Evolutionary conservation across 2,888 invertebrate genomes (phyloP), one percentile per base, ranked within the genome.

Genomic region (Bellardia pandia): DNA sequence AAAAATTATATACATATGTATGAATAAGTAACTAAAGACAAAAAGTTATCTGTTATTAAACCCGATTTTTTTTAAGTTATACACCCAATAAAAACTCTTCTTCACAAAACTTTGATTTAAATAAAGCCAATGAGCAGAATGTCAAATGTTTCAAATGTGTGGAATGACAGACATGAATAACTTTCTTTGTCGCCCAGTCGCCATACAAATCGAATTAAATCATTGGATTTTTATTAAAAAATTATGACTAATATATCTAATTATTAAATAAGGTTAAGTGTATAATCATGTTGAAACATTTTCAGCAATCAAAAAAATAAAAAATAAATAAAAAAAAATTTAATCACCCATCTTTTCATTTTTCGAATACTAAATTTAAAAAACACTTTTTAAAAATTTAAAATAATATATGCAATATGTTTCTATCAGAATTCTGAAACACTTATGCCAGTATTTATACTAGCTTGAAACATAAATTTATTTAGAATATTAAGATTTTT

Each of bases 391-490:
- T 53, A 37, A 23, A 16, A 16, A 13, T 13, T 53, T 53, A 16
- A 40, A 16, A 16, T 6, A 16, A 53, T 6, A 42, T 42, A 42
- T 45, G 23, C 23, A 23, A 45, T 45, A 45, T 45, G 9, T 45
- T 45, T 45, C 11, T 45, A 3, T 45, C 45, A 45, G 9, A 45
- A 45, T 45, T 45, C 11, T 45, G 11, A 45, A 23, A 45, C 11
- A 45, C 14, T 53, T 53, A 14, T 14, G 2, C 2, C 16, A 71
- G 37, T 37, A 53, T 53, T 53, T 16, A 53, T 72, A 56, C 23
- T 42, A 58, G 56, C 56, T 72, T 42, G 37, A 72, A 37, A 72
- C 40, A 72, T 56, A 56, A 23, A 72, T 58, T 72, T 72, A 72
- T 72, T 16, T 40, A 23, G 56, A 40, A 56, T 72, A 37, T 56